These are phyloP conservation scores for Tribolium castaneum DNA, from an alignment of 1,140 invertebrate genomes.

Conservation along the genomic window DNA sequence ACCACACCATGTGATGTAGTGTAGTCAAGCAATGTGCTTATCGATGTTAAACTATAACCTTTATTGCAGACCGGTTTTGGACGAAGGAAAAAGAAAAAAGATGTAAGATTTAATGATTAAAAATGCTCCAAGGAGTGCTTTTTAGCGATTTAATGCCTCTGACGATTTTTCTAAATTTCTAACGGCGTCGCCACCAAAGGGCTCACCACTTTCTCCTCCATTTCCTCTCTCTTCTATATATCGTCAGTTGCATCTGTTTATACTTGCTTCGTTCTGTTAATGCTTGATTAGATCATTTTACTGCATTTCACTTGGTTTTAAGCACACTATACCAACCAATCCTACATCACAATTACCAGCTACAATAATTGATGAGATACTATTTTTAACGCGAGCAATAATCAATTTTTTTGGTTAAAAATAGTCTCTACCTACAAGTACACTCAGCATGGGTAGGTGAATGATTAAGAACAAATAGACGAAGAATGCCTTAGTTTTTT, in stretches of 20 bases:
- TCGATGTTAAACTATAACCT: constrained; percentile 59
- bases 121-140: constrained; percentile 62
- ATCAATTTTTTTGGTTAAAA: constrained; percentile 28
- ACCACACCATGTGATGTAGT: constrained; percentile 43
- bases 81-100: constrained; percentile 96
- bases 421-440: constrained; percentile 8
- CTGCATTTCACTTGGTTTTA: constrained; percentile 9
- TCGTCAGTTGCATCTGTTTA: constrained; percentile 59
- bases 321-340: not conserved
- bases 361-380: constrained; percentile 1
- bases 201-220: constrained; percentile 42
- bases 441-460: constrained; percentile 1
- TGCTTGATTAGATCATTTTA: constrained; percentile 46
- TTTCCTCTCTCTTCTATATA: constrained; percentile 49
- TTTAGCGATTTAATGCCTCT: constrained; percentile 61
- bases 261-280: constrained; percentile 44
- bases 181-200: not conserved
- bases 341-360: not conserved
- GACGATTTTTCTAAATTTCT: constrained; percentile 57
- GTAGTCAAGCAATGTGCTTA: constrained; percentile 40
- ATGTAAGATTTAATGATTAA: constrained; percentile 79
- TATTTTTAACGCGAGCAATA: constrained; percentile 13
- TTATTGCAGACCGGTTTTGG: constrained; percentile 87
- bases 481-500: not conserved
- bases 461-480: not conserved